A percentile compares a stretch with the other conserved stretches of the same genome.
These are phyloP conservation scores for Trachurus trachurus DNA, from an alignment of 2,797 vertebrate genomes.

Conservation along the genomic window DNA sequence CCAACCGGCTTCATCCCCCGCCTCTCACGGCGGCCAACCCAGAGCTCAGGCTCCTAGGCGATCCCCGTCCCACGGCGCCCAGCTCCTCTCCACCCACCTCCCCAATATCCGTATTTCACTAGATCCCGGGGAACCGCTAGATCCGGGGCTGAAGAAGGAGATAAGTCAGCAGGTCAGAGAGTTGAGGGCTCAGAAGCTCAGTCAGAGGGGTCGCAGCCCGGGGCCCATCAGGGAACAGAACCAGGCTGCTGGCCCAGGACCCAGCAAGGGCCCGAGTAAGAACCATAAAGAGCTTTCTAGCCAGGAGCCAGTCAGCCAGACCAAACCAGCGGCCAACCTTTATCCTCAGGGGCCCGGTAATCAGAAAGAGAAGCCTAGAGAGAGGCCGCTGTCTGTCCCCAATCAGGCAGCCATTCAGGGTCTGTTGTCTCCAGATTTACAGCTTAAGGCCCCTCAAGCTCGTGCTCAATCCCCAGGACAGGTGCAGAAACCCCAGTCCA, in stretches of 20 bases:
- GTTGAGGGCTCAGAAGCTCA: slow-evolving; percentile 58
- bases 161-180: slow-evolving; percentile 76
- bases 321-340: slow-evolving; percentile 14
- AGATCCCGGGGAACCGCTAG: slow-evolving; percentile 34
- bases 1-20: slow-evolving; percentile 66
- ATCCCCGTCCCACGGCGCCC: slow-evolving; percentile 50
- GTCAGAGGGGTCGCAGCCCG: slow-evolving; percentile 50
- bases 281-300: slow-evolving; percentile 26
- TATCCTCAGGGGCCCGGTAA: slow-evolving; percentile 26
- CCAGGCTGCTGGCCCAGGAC: slow-evolving; percentile 26
- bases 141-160: slow-evolving; percentile 68
- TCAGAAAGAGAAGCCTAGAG: slow-evolving; percentile 51
- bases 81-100: slow-evolving; percentile 41
- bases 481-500: slow-evolving; percentile 39
- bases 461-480: slow-evolving; percentile 35
- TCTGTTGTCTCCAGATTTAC: slow-evolving; percentile 17
- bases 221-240: slow-evolving; percentile 13
- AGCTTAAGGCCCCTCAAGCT: slow-evolving; percentile 25
- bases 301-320: slow-evolving; percentile 26
- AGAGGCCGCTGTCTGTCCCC: slow-evolving; percentile 47
- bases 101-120: slow-evolving; percentile 67
- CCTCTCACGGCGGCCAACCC: slow-evolving; percentile 62
- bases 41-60: slow-evolving; percentile 45
- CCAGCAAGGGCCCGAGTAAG: slow-evolving; percentile 21
- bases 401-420: slow-evolving; percentile 43